phyloP scores from a whole-genome alignment of 2,113 vertebrate species.

The Vireo altiloquus region DNA sequence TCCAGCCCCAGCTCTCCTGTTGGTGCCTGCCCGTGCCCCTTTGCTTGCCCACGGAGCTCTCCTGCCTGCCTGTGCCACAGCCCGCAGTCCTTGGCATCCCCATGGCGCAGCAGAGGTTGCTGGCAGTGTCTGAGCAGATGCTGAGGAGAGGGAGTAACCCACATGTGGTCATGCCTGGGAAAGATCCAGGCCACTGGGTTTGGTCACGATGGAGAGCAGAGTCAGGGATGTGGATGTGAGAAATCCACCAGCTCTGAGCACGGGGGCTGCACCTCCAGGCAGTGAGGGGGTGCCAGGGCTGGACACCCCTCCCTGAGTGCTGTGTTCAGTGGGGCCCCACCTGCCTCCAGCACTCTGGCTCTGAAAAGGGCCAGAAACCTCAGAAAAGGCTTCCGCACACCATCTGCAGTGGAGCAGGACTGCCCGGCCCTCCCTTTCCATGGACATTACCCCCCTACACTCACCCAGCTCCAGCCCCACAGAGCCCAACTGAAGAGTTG shows the following conservation, averaged over 20 bases:
- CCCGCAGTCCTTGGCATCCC: background rate
- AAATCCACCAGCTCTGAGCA: background rate
- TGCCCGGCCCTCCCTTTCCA: background rate
- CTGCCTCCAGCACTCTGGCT: background rate
- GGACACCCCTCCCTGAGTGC: background rate
- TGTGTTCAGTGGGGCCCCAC: accelerated
- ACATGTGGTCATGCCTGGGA: background rate
- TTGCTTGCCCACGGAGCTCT: background rate
- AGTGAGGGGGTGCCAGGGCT: background rate
- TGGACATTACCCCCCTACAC: too few relatives aligned
- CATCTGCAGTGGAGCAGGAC: background rate
- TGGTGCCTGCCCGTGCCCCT: accelerated
- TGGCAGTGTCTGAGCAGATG: background rate
- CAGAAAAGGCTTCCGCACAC: background rate
- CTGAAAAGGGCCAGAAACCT: background rate
- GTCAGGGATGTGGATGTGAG: background rate
- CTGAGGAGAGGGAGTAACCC: background rate
- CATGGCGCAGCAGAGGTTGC: background rate
- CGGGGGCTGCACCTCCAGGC: background rate
- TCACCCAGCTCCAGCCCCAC: background rate
- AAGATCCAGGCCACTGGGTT: background rate
- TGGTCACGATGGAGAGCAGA: accelerated
- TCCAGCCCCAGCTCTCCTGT: background rate
- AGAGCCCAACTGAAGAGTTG: background rate
- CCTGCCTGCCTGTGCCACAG: background rate